Percentiles rank a stretch among this genome's conserved stretches.
Evolutionary conservation across 2,888 invertebrate genomes (phyloP).

Genomic region (Nemotelus nigrinus): DNA sequence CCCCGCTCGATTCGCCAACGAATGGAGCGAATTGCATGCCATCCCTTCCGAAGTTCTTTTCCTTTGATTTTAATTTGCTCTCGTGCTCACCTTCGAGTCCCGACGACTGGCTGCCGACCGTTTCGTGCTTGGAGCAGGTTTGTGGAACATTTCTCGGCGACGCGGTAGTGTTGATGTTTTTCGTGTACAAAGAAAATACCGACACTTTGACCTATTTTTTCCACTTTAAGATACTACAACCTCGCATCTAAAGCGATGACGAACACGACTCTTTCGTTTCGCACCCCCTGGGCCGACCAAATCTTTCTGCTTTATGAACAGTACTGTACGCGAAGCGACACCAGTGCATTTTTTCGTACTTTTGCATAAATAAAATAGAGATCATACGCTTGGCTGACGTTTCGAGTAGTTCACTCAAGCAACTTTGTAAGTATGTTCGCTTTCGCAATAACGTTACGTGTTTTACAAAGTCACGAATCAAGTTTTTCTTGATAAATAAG

Average conservation of each 20-base stretch:
- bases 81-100: conserved; percentile 33
- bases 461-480: too few relatives aligned
- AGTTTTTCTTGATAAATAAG: too few relatives aligned
- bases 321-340: conserved; percentile 1
- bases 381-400: too few relatives aligned
- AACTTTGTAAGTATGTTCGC: too few relatives aligned
- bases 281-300: conserved; percentile 10
- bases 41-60: conserved; percentile 25
- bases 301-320: conserved; percentile 3
- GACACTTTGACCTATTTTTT: conserved; percentile 50
- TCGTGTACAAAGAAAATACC: conserved; percentile 48
- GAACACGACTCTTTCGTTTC: conserved; percentile 1
- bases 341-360: neutral
- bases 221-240: conserved; percentile 34
- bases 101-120: conserved; percentile 46
- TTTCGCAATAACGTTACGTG: too few relatives aligned
- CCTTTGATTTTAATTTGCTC: conserved; percentile 36
- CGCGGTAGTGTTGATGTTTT: conserved; percentile 42
- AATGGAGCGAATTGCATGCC: conserved; percentile 7
- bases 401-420: too few relatives aligned
- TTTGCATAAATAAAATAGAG: neutral
- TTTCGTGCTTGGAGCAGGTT: conserved; percentile 36
- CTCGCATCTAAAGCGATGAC: conserved; percentile 24
- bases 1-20: conserved; percentile 3
- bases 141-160: conserved; percentile 20